Evolutionary conservation across 1,140 invertebrate species (phyloP), one percentile per base, ranked within the genome.

Genomic region (Drosophila erecta): DNA sequence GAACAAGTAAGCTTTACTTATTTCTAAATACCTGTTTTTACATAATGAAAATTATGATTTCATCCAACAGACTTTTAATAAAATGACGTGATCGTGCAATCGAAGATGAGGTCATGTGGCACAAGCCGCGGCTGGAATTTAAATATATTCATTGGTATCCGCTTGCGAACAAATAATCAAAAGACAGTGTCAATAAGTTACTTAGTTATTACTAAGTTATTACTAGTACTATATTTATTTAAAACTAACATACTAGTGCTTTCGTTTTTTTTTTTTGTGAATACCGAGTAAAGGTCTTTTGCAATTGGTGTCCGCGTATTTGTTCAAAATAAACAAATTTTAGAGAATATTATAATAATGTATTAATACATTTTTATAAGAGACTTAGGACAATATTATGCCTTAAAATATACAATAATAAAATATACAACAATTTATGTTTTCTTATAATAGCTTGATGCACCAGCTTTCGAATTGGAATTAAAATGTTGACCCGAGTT

Each of bases 11-110:
- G 33, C 5, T 24, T 11, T 3, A 15, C 10, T 20, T 35, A 24
- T 11, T 35, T 14, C 1, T 41, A 49, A 50, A 14, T 11, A 17
- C 1, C 5, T 27, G 37, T 38, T 14, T 44, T 20, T 1, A 5
- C 11, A 40, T 15, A 12, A 7, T 51, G 15, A 15, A 22, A 11
- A 27, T 15, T 35, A 50, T 49, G 27, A 65, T 44, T 44, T 64
- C 17, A 67, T 41, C 37, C 59, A 1, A 4, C 59, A 67, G 64
- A 33, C 27, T 27, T 50, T 35, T 40, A 58, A 58, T 14, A 50
- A 50, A 51, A 65, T 65, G 64, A 66, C 58, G 64, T 66, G 44
- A 66, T 61, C 33, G 33, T 27, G 49, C 30, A 58, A 27, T n/a
- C 7, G 8, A 41, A 43, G 64, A 62, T 66, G 64, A 66, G 17